Conservation (phyloP, 2,113 vertebrate species). For the Ailurus styani region DNA sequence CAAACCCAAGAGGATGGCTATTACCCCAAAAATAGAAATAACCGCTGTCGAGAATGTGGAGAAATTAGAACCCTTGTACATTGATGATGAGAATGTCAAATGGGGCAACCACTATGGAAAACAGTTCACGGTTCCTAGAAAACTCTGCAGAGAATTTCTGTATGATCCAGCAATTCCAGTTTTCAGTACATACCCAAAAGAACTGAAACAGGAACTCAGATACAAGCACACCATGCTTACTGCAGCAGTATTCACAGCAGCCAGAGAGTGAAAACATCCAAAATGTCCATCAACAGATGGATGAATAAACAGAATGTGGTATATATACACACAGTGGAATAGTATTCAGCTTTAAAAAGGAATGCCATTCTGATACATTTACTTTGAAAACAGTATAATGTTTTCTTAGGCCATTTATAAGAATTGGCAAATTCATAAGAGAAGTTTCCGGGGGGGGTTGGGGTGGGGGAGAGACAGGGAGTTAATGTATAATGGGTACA, state of each 20-base stretch:
- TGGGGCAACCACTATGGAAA: neutral
- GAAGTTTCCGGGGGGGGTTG: neutral
- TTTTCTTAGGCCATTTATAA: neutral
- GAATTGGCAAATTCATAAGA: neutral
- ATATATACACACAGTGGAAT: neutral
- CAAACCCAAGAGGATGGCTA: neutral
- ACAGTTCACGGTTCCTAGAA: neutral
- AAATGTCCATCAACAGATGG: neutral
- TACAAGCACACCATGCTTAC: neutral
- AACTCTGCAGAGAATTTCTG: neutral
- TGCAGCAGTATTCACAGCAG: neutral
- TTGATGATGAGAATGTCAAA: neutral
- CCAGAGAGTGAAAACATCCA: neutral
- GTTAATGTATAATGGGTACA: neutral
- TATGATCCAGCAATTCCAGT: neutral
- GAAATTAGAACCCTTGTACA: neutral
- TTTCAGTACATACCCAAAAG: neutral
- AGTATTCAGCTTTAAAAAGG: neutral
- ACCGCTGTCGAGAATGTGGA: neutral
- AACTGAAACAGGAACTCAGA: neutral
- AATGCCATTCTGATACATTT: neutral
- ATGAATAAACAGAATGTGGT: neutral
- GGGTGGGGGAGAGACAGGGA: too few species aligned
- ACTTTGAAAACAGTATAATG: neutral
- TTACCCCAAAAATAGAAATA: neutral